Conservation (phyloP, 1,140 invertebrate species). For the Drosophila mayri region DNA sequence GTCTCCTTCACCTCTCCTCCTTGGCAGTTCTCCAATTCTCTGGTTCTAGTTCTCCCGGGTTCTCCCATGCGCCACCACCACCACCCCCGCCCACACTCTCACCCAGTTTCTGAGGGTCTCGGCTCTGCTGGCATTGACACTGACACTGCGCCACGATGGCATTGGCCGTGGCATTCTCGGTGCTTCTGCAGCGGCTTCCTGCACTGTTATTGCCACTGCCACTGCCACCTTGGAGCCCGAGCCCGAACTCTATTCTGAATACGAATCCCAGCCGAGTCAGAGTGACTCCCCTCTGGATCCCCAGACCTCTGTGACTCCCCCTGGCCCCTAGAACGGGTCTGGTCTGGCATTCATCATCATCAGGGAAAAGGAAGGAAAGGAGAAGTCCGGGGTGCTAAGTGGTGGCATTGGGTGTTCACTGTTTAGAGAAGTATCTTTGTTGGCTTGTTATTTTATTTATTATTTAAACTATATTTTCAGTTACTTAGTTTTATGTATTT, state of each 20-base stretch:
- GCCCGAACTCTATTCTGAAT: neutral
- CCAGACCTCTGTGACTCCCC: neutral
- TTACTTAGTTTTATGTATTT: neutral
- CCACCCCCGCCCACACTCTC: constrained; percentile 53
- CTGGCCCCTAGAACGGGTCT: constrained; percentile 19
- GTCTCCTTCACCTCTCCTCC: neutral
- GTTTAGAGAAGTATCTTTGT: neutral
- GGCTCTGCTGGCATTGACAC: constrained; percentile 69
- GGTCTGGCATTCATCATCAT: constrained; percentile 49
- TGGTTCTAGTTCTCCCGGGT: constrained; percentile 1
- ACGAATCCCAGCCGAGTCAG: neutral
- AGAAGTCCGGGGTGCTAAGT: neutral
- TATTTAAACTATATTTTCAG: neutral
- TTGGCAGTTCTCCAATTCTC: neutral
- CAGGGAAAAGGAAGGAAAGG: neutral
- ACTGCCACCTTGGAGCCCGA: constrained; percentile 25
- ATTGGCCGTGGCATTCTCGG: constrained; percentile 59
- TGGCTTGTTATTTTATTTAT: neutral
- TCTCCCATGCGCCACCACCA: constrained; percentile 3
- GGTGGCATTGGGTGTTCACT: constrained; percentile 3
- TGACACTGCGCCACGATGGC: constrained; percentile 55
- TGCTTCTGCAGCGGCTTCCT: constrained; percentile 50
- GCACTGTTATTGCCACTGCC: constrained; percentile 28
- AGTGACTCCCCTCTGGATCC: neutral
- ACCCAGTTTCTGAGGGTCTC: constrained; percentile 48